Evolutionary conservation across 2,113 vertebrate species (phyloP).

Genomic region (Xyliphius kryptos): DNA sequence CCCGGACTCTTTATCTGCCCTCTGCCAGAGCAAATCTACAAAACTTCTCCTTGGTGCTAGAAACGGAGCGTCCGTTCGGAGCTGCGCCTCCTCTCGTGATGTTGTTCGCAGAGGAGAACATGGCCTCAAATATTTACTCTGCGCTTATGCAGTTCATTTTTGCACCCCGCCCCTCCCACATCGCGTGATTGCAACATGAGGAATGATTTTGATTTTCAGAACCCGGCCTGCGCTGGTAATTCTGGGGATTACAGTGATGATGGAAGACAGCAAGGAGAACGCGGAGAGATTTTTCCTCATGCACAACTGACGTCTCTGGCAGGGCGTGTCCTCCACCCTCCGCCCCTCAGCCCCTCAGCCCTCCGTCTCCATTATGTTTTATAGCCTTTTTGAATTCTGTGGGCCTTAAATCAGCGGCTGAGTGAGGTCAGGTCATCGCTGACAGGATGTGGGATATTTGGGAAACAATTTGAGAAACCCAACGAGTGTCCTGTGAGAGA

Average conservation of each 20-base stretch:
- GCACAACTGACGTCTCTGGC: conserved; percentile 25
- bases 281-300: conserved; percentile 20
- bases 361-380: conserved; percentile 31
- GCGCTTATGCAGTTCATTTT: too few species aligned
- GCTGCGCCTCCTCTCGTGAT: too few species aligned
- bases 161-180: not conserved
- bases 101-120: too few species aligned
- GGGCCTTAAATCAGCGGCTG: conserved; percentile 18
- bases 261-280: conserved; percentile 26
- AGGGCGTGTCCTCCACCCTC: conserved; percentile 7
- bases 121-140: too few species aligned
- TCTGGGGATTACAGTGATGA: conserved; percentile 33
- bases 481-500: too few species aligned
- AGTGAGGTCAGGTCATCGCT: conserved; percentile 17
- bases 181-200: conserved; percentile 27
- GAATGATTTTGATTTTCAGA: conserved; percentile 31
- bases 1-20: too few species aligned
- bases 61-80: too few species aligned
- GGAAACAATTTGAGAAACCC: too few species aligned
- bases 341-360: too few species aligned
- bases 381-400: conserved; percentile 32
- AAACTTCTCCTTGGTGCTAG: too few species aligned
- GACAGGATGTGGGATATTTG: conserved; percentile 23
- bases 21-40: too few species aligned
- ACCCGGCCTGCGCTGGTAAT: conserved; percentile 34